A percentile compares a stretch with the other conserved stretches of the same genome.
Evolutionary conservation across 2,797 vertebrate genomes (phyloP).

Genomic region (Poeciliopsis paucimaculata): DNA sequence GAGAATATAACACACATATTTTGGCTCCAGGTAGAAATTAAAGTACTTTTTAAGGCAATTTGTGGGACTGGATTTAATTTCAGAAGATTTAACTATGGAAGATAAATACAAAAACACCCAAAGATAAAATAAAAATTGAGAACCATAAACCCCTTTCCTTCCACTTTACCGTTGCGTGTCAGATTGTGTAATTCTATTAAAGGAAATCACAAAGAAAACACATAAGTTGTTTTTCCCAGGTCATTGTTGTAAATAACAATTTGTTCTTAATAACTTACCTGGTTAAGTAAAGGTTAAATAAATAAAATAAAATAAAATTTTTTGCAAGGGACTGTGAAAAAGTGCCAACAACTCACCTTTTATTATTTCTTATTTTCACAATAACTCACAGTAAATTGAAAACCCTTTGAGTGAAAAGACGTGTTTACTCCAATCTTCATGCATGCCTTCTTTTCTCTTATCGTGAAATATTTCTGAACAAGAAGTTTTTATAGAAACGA

Average conservation of each 20-base stretch:
- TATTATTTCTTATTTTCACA: neutral
- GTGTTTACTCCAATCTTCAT: neutral
- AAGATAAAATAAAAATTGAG: neutral
- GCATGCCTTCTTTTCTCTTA: constrained; percentile 13
- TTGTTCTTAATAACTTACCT: too few species aligned
- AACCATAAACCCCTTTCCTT: neutral
- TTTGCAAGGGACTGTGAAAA: neutral
- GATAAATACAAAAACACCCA: neutral
- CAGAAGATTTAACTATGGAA: neutral
- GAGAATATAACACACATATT: neutral
- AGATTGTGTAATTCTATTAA: neutral
- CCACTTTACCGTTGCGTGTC: neutral
- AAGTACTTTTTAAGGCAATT: neutral
- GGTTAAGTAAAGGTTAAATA: too few species aligned
- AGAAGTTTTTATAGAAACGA: constrained; percentile 55
- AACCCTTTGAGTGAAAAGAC: neutral
- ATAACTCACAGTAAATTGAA: neutral
- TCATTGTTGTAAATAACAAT: too few species aligned
- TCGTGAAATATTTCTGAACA: constrained; percentile 40
- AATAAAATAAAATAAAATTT: too few species aligned
- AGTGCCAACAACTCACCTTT: neutral
- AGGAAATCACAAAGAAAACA: neutral
- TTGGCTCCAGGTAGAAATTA: neutral
- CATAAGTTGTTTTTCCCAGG: neutral
- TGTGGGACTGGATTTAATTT: neutral